Conservation (phyloP, 2,888 invertebrate genomes). For the Vandiemenella viatica region DNA sequence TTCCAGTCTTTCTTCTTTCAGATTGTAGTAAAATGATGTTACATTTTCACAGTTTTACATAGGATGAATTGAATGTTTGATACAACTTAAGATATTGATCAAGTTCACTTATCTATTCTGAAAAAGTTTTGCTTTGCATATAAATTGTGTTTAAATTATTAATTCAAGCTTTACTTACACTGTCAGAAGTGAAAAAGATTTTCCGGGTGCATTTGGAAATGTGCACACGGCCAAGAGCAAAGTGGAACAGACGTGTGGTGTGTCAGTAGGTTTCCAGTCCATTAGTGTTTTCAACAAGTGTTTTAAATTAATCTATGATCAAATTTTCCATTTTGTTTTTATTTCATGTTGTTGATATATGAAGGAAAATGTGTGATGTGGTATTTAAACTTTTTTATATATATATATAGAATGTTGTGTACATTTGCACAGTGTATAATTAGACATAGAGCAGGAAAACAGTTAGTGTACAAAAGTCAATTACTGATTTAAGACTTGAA, state of each 20-base stretch:
- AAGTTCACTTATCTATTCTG: too few species aligned
- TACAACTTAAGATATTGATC: too few species aligned
- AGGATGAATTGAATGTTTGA: too few species aligned
- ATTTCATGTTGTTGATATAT: slow-evolving; percentile 11
- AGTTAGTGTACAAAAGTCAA: slow-evolving; percentile 37
- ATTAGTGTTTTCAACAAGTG: slow-evolving; percentile 13
- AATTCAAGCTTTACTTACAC: too few species aligned
- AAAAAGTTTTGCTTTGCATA: too few species aligned
- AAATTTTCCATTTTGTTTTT: slow-evolving; percentile 10
- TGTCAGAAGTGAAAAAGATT: too few species aligned
- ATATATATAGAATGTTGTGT: slow-evolving; percentile 16
- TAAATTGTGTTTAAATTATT: too few species aligned
- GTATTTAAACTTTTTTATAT: slow-evolving; percentile 16
- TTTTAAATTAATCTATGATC: slow-evolving; percentile 14
- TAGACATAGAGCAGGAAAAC: slow-evolving; percentile 12
- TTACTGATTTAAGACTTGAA: slow-evolving; percentile 33
- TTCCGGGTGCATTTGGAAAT: slow-evolving; percentile 22
- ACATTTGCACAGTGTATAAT: slow-evolving; percentile 22
- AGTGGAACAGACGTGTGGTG: too few species aligned
- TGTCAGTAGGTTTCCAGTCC: slow-evolving; percentile 18
- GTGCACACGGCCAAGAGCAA: too few species aligned
- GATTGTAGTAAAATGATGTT: too few species aligned
- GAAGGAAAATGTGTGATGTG: slow-evolving; percentile 15
- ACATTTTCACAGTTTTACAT: too few species aligned
- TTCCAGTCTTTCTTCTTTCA: too few species aligned